phyloP scores from a whole-genome alignment of 2,113 vertebrate species.

The Nyctereutes procyonoides region DNA sequence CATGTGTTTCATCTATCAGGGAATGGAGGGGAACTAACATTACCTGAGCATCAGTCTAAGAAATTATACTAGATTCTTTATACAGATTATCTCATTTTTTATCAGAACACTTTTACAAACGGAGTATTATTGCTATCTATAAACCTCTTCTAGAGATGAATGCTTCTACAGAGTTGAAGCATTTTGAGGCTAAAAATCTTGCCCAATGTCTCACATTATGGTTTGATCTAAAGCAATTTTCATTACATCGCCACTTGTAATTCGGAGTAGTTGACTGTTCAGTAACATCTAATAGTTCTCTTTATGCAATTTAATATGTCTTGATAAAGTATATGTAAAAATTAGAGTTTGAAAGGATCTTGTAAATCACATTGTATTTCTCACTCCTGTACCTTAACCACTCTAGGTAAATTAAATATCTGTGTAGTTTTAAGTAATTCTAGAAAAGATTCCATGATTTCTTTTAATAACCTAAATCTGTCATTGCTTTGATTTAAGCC shows the following conservation, averaged over 20 bases:
- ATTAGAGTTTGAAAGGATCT: not conserved
- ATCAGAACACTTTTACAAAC: not conserved
- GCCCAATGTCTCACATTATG: not conserved
- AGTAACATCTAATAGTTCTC: slow-evolving; percentile 2
- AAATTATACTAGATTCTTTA: not conserved
- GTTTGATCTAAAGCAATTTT: not conserved
- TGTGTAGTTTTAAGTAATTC: slow-evolving; percentile 41
- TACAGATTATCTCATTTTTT: not conserved
- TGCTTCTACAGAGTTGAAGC: not conserved
- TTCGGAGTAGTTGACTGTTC: not conserved
- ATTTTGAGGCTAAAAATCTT: not conserved
- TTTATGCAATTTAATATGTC: not conserved
- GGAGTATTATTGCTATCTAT: not conserved
- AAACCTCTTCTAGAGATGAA: not conserved
- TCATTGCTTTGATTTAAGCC: not conserved
- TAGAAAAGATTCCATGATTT: not conserved
- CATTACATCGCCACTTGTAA: not conserved
- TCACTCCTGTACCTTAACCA: not conserved
- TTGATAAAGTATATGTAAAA: not conserved
- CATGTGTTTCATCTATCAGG: not conserved
- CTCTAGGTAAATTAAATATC: not conserved
- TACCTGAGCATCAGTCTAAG: not conserved
- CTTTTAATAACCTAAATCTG: slow-evolving; percentile 24
- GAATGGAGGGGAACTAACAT: not conserved
- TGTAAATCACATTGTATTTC: not conserved